A percentile compares a stretch with the other conserved stretches of the same genome.
Conservation (phyloP, 2,113 vertebrate species). For the Parus major region DNA sequence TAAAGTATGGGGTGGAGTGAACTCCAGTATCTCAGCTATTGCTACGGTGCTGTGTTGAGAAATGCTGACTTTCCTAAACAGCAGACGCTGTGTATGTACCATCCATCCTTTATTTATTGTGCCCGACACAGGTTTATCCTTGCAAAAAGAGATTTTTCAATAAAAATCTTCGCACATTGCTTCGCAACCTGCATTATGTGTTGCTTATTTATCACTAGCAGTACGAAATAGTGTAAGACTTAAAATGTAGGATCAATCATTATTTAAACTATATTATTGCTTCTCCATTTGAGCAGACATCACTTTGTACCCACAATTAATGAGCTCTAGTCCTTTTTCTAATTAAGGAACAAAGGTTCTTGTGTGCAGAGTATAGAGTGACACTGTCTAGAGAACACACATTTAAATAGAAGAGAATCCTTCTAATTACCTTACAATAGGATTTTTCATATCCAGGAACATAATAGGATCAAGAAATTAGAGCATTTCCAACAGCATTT, state of each 20-base stretch:
- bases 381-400: constrained; percentile 67
- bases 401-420: constrained; percentile 52
- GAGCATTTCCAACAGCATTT: constrained; percentile 63
- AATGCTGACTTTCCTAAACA: background rate
- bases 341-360: constrained; percentile 78
- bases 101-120: constrained; percentile 35
- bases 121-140: constrained; percentile 22
- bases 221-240: background rate
- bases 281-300: constrained; percentile 61
- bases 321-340: constrained; percentile 71
- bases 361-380: constrained; percentile 58
- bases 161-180: background rate
- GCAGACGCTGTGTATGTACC: background rate
- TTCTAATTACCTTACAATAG: constrained; percentile 75
- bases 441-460: constrained; percentile 72
- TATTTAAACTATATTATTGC: constrained; percentile 47
- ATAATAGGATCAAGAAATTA: constrained; percentile 68
- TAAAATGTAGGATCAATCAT: constrained; percentile 36
- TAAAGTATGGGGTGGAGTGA: constrained; percentile 12
- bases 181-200: background rate
- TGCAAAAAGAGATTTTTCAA: constrained; percentile 37
- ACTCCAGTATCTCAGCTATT: background rate
- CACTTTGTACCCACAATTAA: constrained; percentile 72
- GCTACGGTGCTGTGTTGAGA: background rate
- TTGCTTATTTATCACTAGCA: constrained; percentile 35